Evolutionary conservation across 2,113 vertebrate genomes (phyloP).

Genomic region (Turdus rufiventris): DNA sequence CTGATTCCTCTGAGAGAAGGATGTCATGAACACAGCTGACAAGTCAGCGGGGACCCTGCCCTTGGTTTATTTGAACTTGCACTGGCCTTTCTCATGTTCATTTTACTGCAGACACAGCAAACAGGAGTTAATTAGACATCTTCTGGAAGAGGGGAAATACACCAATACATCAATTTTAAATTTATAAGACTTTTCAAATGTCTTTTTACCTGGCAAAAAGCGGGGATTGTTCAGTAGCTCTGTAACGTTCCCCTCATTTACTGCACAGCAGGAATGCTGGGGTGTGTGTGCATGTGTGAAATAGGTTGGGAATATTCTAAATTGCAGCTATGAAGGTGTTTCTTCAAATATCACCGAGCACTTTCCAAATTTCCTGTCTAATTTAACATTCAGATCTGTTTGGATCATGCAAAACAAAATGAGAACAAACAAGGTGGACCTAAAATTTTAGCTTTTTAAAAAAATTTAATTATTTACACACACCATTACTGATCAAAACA

Average conservation of each 20-base stretch:
- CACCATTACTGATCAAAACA: background rate
- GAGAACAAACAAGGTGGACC: background rate
- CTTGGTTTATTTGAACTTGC: background rate
- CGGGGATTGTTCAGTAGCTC: background rate
- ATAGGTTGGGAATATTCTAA: background rate
- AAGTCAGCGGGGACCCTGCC: rapidly evolving
- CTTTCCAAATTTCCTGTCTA: background rate
- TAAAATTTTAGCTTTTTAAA: background rate
- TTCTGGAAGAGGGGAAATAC: background rate
- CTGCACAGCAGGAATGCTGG: background rate
- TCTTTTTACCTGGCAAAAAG: background rate
- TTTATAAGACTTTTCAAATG: background rate
- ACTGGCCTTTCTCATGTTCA: background rate
- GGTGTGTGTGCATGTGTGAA: background rate
- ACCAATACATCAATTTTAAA: background rate
- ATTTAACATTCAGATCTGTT: background rate
- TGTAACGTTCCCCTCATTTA: background rate
- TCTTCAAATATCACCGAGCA: background rate
- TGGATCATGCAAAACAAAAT: background rate
- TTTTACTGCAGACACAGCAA: background rate
- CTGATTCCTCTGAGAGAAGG: background rate
- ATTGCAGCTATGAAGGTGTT: background rate
- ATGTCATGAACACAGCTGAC: rapidly evolving
- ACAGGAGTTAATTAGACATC: background rate
- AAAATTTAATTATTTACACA: background rate